Evolutionary conservation across 2,797 vertebrate genomes (phyloP), one percentile per base, ranked within the genome.

Genomic region (Melopsittacus undulatus): DNA sequence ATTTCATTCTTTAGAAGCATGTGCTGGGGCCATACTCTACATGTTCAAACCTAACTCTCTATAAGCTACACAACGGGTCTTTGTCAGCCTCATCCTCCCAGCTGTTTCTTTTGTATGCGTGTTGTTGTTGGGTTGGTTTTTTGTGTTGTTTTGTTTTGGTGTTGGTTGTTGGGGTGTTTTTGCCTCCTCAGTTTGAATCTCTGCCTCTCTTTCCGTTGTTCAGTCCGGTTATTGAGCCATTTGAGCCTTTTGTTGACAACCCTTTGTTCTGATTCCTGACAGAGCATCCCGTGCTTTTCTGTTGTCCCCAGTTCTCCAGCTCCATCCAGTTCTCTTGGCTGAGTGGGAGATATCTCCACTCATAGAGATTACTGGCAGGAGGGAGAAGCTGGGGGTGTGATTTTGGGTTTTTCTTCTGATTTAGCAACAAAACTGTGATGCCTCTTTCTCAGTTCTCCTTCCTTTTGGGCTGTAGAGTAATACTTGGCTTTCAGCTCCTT

Each of bases 51-150:
- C 85, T 67, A 49, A 92, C 70, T 48, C 90, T 81, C 95, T 94
- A 97, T 98, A 97, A 98, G 97, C 97, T 98, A 97, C 87, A 96
- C 80, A 90, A 97, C 69, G 38, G 96, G 96, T 96, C 97, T 97
- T 97, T 97, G 97, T 97, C 95, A 87, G 54, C 95, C 96, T 86
- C 96, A 94, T 92, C 67, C 93, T 96, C 95, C 81, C 27, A 5
- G 95, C 46, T 3, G 85, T 95, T 97, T 87, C 49, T 74, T 94
- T 89, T 62, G 69, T 97, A 78, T 54, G 62, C 86, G 48, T 96
- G 76, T 86, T 83, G 62, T 69, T 63, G 54, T 87, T 84, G 45
- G 70, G 66, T 69, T 92, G 66, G 3, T 63, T 48, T 81, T 78
- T 38, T 69, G 45, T 79, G 82, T 77, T 36, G 45, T 82, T 89